Evolutionary conservation across 2,113 vertebrate species (phyloP).

Genomic region (Istiophorus platypterus): DNA sequence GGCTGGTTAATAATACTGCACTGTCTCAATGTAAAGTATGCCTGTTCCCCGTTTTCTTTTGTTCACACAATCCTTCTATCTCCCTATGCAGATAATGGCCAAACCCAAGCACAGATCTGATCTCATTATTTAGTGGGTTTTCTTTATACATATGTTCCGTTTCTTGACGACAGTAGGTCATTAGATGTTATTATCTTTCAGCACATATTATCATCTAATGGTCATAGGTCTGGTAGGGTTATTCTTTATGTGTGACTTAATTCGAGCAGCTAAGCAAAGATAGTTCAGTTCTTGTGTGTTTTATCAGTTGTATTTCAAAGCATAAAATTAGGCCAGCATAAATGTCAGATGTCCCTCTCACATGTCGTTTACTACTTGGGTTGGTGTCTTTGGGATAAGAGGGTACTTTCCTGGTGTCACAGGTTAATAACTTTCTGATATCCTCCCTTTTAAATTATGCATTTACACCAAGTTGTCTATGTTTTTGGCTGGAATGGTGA

Average conservation of each 20-base stretch:
- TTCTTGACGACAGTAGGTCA: background rate
- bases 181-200: background rate
- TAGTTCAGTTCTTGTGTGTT: background rate
- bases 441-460: background rate
- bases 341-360: background rate
- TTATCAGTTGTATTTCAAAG: background rate
- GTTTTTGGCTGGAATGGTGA: background rate
- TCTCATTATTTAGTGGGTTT: slow-evolving; percentile 18
- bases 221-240: background rate
- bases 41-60: slow-evolving; percentile 70
- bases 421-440: background rate
- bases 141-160: background rate
- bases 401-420: background rate
- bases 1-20: slow-evolving; percentile 26
- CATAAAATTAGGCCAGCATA: background rate
- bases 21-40: slow-evolving; percentile 45
- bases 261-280: too few species aligned
- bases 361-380: background rate
- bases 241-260: slow-evolving; percentile 32
- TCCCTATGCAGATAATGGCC: slow-evolving; percentile 53
- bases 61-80: slow-evolving; percentile 65
- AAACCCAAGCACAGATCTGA: slow-evolving; percentile 25
- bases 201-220: background rate
- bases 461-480: background rate
- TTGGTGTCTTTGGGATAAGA: background rate